Evolutionary conservation across 2,888 invertebrate genomes (phyloP), one percentile per base, ranked within the genome.

Genomic region (Thera britannica): DNA sequence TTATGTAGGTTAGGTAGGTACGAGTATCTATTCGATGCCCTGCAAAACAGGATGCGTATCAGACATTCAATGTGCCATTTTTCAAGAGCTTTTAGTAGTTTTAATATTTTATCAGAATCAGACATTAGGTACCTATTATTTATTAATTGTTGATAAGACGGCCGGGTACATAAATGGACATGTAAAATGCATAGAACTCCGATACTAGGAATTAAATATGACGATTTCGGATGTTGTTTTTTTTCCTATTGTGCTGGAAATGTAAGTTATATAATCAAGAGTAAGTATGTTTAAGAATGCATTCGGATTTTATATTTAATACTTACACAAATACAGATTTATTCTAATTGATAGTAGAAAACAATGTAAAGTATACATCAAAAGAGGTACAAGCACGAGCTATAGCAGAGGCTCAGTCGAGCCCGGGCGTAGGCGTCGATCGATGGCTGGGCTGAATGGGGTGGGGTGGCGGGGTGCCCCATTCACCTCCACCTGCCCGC

Each of bases 401-500:
- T 65, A 67, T 9, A 46, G 71, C 68, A 72, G 68, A 69, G 71
- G 62, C 61, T 75, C 71, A 64, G 71, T 57, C 59, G 69, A 71
- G 77, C 78, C 76, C 76, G 76, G 72, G 79, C 77, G 81, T 81
- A 68, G 83, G 78, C 77, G 78, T 77, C 82, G 80, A 90, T 91
- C 91, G 92, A 92, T 90, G 83, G 85, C 80, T 75, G 76, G 68
- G 75, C 70, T 87, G 77, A 89, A 89, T 89, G 89, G 86, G 87
- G 88, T 83, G 79, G 84, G 87, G 80, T 85, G 62, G 69, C 66
- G 83, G 81, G 84, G 82, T 74, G 76, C 85, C 75, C 90, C 92
- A 92, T 92, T 92, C 90, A 92, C 88, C 91, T 88, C 86, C 90
- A 90, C 88, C 90, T 83, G 83, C 85, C 81, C 83, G 85, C 85